phyloP scores from a whole-genome alignment of 2,113 vertebrate genomes.

The Desmodus rotundus region DNA sequence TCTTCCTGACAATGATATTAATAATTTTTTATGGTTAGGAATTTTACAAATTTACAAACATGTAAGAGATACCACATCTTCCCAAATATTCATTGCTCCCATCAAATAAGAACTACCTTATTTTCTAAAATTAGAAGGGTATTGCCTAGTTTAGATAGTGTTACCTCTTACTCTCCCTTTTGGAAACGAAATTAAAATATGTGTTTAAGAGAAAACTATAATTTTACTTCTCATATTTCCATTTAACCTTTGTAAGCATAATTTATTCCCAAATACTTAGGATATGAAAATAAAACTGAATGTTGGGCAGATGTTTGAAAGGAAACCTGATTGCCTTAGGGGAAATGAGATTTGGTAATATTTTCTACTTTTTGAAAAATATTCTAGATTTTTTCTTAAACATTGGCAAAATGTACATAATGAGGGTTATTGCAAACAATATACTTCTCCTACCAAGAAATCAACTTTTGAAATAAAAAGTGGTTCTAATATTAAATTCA shows the following conservation, averaged over 20 bases:
- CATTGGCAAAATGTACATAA: background rate
- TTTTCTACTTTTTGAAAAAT: background rate
- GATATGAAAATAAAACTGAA: background rate
- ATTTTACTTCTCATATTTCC: background rate
- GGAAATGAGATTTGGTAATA: background rate
- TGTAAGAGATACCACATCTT: background rate
- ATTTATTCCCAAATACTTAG: background rate
- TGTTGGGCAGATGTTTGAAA: background rate
- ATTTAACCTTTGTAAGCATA: background rate
- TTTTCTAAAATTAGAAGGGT: background rate
- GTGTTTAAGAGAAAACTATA: background rate
- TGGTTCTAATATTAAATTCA: background rate
- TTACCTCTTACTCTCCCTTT: background rate
- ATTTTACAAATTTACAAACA: background rate
- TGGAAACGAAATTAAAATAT: slow-evolving; percentile 2
- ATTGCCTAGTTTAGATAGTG: background rate
- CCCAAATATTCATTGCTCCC: background rate
- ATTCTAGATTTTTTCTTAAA: background rate
- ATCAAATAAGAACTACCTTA: background rate
- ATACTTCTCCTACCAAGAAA: background rate
- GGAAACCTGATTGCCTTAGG: background rate
- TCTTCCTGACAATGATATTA: background rate
- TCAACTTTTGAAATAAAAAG: slow-evolving; percentile 1
- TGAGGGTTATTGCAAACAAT: background rate
- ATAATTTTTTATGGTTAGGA: background rate